phyloP scores from a whole-genome alignment of 64 coral and sea anemone genomes.

The Orbicella faveolata region DNA sequence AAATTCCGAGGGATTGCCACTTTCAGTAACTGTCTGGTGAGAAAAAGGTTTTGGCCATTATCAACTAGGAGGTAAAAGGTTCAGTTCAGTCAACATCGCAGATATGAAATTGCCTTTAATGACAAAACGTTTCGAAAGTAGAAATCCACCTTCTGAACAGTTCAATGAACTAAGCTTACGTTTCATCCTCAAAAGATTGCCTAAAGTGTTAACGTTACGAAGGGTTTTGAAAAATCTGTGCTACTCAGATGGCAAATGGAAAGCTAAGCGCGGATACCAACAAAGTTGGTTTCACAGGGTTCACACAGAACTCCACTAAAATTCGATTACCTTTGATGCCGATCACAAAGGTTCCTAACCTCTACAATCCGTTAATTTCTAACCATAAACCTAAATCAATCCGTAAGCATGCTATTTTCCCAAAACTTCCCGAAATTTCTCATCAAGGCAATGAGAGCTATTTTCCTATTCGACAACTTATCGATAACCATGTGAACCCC shows the following conservation, averaged over 20 bases:
- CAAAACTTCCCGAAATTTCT: no score
- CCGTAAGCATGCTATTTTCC: no score
- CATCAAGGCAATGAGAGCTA: no score
- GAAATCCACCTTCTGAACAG: not conserved
- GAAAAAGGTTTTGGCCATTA: not conserved
- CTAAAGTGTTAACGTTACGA: not conserved
- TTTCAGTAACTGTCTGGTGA: no score
- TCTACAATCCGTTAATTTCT: no score
- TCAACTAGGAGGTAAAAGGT: not conserved
- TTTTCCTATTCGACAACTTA: no score
- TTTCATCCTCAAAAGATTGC: not conserved
- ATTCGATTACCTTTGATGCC: no score
- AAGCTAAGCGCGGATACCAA: not conserved
- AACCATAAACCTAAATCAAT: no score
- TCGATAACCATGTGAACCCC: no score
- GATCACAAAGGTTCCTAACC: no score
- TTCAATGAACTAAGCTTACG: not conserved
- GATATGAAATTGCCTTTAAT: constrained; percentile 16
- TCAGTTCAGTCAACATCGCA: not conserved
- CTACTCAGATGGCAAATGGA: not conserved
- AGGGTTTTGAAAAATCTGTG: not conserved
- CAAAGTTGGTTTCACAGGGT: not conserved
- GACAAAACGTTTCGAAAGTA: not conserved
- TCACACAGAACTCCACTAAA: no score
- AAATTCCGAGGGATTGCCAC: no score